Evolutionary conservation across 2,113 vertebrate species (phyloP).

Genomic region (Sinocyclocheilus grahami): DNA sequence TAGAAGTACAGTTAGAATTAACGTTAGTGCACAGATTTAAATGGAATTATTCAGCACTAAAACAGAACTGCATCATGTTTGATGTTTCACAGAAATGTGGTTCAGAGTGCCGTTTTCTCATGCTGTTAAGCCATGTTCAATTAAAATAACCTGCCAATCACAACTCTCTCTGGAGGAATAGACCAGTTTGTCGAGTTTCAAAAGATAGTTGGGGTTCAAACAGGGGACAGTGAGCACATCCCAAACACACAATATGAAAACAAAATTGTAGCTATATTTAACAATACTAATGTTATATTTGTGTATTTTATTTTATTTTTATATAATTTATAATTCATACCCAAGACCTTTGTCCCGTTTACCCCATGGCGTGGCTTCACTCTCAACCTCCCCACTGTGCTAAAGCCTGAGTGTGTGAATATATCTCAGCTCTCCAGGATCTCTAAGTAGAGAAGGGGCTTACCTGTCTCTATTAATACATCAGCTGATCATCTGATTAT

Average conservation of each 20-base stretch:
- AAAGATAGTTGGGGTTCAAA: constrained; percentile 12
- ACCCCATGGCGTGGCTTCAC: background rate
- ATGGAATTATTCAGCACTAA: background rate
- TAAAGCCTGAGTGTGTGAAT: constrained; percentile 41
- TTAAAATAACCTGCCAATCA: background rate
- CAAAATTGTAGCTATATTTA: background rate
- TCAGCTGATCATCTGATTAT: constrained; percentile 68
- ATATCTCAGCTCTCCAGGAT: constrained; percentile 63
- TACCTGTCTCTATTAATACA: constrained; percentile 74
- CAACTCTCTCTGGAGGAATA: background rate
- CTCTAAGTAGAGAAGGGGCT: constrained; percentile 72
- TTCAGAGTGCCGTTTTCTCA: background rate
- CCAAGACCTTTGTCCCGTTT: background rate
- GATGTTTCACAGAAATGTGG: background rate
- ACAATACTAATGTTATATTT: background rate
- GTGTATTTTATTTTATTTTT: background rate
- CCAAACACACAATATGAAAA: background rate
- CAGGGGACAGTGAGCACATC: background rate
- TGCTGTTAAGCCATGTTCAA: background rate
- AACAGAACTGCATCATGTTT: background rate
- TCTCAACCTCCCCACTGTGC: constrained; percentile 19
- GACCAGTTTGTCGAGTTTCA: background rate
- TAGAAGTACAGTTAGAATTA: background rate
- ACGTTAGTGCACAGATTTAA: background rate
- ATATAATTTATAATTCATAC: background rate